Percentiles rank a stretch among this genome's conserved stretches.
Evolutionary conservation across 1,140 invertebrate species (phyloP).

Genomic region (Theocolax elegans): DNA sequence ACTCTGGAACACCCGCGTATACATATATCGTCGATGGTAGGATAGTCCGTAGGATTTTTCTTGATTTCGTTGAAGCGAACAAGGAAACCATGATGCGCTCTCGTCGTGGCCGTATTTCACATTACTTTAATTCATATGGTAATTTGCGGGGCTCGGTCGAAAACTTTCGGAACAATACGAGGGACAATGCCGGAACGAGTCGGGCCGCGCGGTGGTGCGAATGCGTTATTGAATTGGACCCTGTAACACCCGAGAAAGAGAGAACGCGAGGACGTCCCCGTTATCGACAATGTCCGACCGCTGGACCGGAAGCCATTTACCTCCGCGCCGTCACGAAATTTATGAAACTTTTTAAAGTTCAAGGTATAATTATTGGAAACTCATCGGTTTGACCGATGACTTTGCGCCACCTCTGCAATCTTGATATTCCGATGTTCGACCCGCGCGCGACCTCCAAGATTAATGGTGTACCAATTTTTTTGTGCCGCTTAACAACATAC

Average conservation of each 20-base stretch:
- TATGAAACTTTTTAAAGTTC: slow-evolving; percentile 57
- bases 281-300: slow-evolving; percentile 66
- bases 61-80: neutral
- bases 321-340: slow-evolving; percentile 57
- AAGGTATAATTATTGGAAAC: slow-evolving; percentile 32
- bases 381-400: slow-evolving; percentile 33
- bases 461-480: slow-evolving; percentile 7
- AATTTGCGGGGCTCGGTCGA: slow-evolving; percentile 57
- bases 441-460: neutral
- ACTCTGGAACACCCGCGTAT: no score
- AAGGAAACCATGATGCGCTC: slow-evolving; percentile 35
- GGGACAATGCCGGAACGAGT: slow-evolving; percentile 54
- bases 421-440: slow-evolving; percentile 14
- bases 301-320: slow-evolving; percentile 64
- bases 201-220: slow-evolving; percentile 46
- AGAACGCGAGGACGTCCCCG: slow-evolving; percentile 52
- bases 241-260: slow-evolving; percentile 7
- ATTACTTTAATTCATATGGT: slow-evolving; percentile 68
- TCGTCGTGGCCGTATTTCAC: slow-evolving; percentile 58
- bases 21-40: no score
- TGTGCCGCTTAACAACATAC: slow-evolving; percentile 23
- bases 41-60: no score
- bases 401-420: slow-evolving; percentile 18
- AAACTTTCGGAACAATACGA: slow-evolving; percentile 64
- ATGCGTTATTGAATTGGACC: slow-evolving; percentile 63